Conservation (phyloP, 2,888 invertebrate species). For the Callinectes sapidus region DNA sequence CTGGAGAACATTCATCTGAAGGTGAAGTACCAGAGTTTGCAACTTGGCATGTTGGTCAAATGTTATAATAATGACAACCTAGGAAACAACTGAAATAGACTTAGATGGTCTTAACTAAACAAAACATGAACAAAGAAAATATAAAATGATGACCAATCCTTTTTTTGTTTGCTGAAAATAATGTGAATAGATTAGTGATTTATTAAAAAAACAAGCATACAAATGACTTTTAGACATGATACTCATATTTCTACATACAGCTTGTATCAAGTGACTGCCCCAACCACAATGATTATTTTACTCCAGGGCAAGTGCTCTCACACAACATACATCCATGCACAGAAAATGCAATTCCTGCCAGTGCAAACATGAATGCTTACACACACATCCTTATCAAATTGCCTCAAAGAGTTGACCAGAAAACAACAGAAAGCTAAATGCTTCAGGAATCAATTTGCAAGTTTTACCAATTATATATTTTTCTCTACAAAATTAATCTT, state of each 20-base stretch:
- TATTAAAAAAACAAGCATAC: background rate
- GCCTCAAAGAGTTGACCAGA: background rate
- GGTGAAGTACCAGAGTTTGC: background rate
- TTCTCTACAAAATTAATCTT: too few species aligned
- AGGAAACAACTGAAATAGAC: background rate
- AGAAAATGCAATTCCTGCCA: background rate
- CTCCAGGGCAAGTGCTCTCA: background rate
- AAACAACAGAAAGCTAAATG: background rate
- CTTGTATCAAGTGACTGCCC: constrained; percentile 9
- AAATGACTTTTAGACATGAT: background rate
- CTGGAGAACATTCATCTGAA: constrained; percentile 16
- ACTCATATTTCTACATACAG: constrained; percentile 1
- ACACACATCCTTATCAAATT: constrained; percentile 2
- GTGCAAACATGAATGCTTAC: background rate
- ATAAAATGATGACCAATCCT: background rate
- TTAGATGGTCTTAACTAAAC: background rate
- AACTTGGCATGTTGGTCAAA: constrained; percentile 1
- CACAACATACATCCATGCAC: background rate
- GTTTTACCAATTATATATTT: background rate
- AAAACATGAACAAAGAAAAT: background rate
- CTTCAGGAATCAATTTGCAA: background rate
- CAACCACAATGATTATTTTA: background rate
- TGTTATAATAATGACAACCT: background rate
- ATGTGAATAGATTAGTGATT: background rate
- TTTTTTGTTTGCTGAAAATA: background rate